phyloP scores from a whole-genome alignment of 2,113 vertebrate species.

The Oryzias woworae region DNA sequence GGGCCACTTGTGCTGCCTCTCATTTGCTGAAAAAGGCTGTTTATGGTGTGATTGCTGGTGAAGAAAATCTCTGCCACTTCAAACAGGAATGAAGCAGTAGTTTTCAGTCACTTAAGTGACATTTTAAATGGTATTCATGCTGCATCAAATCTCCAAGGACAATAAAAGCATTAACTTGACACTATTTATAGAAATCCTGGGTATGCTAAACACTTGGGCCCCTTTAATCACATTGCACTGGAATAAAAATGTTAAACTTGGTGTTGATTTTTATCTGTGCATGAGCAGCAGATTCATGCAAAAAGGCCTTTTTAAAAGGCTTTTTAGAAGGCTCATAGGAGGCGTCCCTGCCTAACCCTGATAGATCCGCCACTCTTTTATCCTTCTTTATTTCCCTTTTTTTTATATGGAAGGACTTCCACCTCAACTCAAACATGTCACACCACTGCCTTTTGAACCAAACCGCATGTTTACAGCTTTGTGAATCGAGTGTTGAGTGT shows the following conservation, averaged over 20 bases:
- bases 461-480: constrained; percentile 21
- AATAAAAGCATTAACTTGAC: constrained; percentile 50
- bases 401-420: background rate
- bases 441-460: constrained; percentile 27
- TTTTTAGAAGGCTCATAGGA: too few relatives aligned
- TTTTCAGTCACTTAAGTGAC: constrained; percentile 57
- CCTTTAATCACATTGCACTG: constrained; percentile 48
- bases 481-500: constrained; percentile 21
- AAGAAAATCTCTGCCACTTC: constrained; percentile 46
- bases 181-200: constrained; percentile 63
- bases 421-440: background rate
- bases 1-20: constrained; percentile 25
- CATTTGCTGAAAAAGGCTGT: constrained; percentile 65
- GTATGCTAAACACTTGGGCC: constrained; percentile 65
- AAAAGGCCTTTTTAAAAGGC: too few relatives aligned
- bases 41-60: constrained; percentile 57
- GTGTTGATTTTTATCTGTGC: constrained; percentile 1
- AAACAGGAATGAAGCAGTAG: constrained; percentile 41
- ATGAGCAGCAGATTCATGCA: background rate
- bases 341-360: too few relatives aligned
- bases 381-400: background rate
- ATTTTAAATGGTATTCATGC: constrained; percentile 68
- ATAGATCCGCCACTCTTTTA: background rate
- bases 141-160: constrained; percentile 53
- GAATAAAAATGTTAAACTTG: constrained; percentile 26